These are phyloP conservation scores for Lycaon pictus DNA, from an alignment of 2,113 vertebrate species.

Conservation along the genomic window DNA sequence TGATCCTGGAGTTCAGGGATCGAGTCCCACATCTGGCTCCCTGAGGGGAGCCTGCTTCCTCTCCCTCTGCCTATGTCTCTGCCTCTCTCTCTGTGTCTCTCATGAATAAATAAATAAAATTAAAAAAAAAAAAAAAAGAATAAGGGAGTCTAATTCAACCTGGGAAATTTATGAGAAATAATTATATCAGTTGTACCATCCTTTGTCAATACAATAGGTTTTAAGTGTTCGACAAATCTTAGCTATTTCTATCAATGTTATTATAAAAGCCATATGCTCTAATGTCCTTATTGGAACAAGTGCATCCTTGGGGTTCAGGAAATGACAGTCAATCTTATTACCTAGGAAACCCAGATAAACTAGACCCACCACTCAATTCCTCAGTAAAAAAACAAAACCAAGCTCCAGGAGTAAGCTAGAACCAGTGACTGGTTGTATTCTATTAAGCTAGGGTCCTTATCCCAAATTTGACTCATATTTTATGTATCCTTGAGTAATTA, in stretches of 20 bases:
- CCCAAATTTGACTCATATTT: background rate
- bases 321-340: background rate
- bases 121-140: background rate
- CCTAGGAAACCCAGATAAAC: background rate
- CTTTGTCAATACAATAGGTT: background rate
- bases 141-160: background rate
- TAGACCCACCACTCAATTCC: background rate
- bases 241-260: background rate
- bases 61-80: no score
- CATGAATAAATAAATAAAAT: no score
- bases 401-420: no score
- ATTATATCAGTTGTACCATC: background rate
- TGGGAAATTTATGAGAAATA: background rate
- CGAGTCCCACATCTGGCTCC: no score
- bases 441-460: background rate
- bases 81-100: no score
- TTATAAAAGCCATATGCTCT: background rate
- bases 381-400: background rate
- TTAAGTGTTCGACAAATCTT: conserved; percentile 7
- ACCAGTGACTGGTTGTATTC: no score
- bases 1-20: no score
- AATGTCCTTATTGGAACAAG: conserved; percentile 25
- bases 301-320: background rate
- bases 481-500: background rate
- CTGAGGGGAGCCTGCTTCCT: no score